These are phyloP conservation scores for Leuciscus waleckii DNA, from an alignment of 2,797 vertebrate species.

Conservation along the genomic window DNA sequence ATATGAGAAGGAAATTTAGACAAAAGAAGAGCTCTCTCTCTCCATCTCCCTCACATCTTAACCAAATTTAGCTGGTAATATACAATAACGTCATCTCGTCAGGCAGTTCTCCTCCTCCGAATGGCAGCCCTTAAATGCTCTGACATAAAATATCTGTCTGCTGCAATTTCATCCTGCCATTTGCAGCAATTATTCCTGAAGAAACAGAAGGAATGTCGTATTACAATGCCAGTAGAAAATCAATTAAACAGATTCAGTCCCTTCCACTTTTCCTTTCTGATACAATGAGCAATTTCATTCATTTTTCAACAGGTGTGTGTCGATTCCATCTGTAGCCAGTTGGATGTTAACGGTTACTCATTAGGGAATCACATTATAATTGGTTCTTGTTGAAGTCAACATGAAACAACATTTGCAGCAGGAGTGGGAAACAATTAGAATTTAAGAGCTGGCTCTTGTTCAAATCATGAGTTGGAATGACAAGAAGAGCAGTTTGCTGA, in stretches of 20 bases:
- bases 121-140: slow-evolving; percentile 21
- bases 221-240: slow-evolving; percentile 66
- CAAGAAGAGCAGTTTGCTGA: neutral
- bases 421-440: slow-evolving; percentile 25
- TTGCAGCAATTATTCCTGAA: slow-evolving; percentile 27
- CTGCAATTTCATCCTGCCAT: slow-evolving; percentile 27
- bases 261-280: slow-evolving; percentile 64
- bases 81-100: slow-evolving; percentile 15
- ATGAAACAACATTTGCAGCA: slow-evolving; percentile 2
- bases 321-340: slow-evolving; percentile 10
- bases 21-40: slow-evolving; percentile 19
- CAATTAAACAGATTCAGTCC: slow-evolving; percentile 62
- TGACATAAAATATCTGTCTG: slow-evolving; percentile 14
- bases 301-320: slow-evolving; percentile 36
- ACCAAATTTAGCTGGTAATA: slow-evolving; percentile 19
- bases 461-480: slow-evolving; percentile 1
- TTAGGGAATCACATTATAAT: slow-evolving; percentile 32
- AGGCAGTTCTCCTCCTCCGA: neutral
- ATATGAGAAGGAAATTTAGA: slow-evolving; percentile 31
- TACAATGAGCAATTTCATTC: slow-evolving; percentile 37
- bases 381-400: slow-evolving; percentile 30
- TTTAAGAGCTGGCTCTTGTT: slow-evolving; percentile 15
- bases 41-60: neutral
- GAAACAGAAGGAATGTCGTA: slow-evolving; percentile 24
- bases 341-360: slow-evolving; percentile 22